phyloP scores from a whole-genome alignment of 2,113 vertebrate species.

The Variabilichromis moorii region DNA sequence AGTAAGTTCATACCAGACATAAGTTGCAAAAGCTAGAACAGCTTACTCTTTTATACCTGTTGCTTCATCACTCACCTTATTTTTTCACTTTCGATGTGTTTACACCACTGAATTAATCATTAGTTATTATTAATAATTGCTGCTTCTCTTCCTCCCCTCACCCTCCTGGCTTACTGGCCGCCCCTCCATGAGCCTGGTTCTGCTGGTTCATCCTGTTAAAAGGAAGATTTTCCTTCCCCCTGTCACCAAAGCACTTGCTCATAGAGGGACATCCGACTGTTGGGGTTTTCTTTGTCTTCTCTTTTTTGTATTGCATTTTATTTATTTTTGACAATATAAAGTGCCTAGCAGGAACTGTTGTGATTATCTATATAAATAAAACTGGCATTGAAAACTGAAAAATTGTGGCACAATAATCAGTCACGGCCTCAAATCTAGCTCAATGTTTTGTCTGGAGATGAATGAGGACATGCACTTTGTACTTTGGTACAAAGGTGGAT shows the following conservation, averaged over 20 bases:
- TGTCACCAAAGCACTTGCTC: background rate
- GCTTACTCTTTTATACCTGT: background rate
- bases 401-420: background rate
- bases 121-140: background rate
- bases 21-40: background rate
- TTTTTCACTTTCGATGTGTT: accelerated
- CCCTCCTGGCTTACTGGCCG: background rate
- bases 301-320: background rate
- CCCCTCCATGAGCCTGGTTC: background rate
- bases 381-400: background rate
- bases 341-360: background rate
- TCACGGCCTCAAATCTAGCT: background rate
- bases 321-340: background rate
- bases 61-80: background rate
- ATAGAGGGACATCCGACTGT: background rate
- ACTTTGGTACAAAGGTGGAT: background rate
- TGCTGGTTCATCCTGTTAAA: background rate
- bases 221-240: background rate
- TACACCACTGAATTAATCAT: background rate
- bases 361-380: background rate
- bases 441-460: background rate
- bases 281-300: background rate
- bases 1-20: background rate
- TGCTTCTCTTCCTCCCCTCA: background rate
- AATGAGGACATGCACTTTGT: background rate